These are phyloP conservation scores for Lasioglossum vierecki DNA, from an alignment of 2,888 invertebrate species.

Conservation along the genomic window DNA sequence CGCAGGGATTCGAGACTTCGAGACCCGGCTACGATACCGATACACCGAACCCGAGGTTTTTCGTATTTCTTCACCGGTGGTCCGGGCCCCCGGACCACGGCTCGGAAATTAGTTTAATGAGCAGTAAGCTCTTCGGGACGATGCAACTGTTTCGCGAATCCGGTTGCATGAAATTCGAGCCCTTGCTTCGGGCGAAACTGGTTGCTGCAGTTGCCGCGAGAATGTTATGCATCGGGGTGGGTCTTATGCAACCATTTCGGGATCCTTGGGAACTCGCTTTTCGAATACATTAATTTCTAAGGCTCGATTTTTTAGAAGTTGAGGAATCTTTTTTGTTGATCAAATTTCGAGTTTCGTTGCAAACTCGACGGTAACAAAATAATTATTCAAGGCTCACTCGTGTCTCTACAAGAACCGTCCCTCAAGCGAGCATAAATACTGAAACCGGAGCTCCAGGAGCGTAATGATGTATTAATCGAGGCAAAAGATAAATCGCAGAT, in stretches of 20 bases:
- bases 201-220: neutral
- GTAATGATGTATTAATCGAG: neutral
- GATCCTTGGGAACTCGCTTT: neutral
- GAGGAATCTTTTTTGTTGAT: neutral
- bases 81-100: neutral
- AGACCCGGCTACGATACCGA: conserved; percentile 45
- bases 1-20: conserved; percentile 41
- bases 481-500: neutral
- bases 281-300: neutral
- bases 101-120: conserved; percentile 17
- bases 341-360: too few relatives aligned
- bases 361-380: neutral
- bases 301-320: neutral
- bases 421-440: neutral
- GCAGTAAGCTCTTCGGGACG: neutral
- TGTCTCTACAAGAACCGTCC: neutral
- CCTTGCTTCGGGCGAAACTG: neutral
- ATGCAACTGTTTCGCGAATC: neutral
- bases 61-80: conserved; percentile 26
- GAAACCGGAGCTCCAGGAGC: neutral
- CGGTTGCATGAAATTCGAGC: conserved; percentile 7
- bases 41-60: conserved; percentile 21
- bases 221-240: neutral
- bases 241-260: neutral
- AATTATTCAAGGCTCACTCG: neutral